Base-by-base conservation (phyloP, 92 coral and sea anemone species). In the Anthopleura xanthogrammica region DNA sequence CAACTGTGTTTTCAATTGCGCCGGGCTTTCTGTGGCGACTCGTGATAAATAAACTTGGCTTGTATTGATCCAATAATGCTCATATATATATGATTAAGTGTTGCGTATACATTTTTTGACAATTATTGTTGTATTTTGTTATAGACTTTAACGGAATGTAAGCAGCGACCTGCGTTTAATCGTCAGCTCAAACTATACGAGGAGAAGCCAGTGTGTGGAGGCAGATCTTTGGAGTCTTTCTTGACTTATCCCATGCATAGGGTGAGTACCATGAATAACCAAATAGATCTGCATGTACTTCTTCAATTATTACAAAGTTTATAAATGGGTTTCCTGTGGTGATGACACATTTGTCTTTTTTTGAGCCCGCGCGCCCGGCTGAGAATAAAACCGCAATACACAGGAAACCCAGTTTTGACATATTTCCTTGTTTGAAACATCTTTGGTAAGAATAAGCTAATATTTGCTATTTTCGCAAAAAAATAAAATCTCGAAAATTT, bases 211-310 rank as follows among this genome's bases (percentile, higher is more conserved):
- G 81, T 58, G 23, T 96, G 99, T 52, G 87, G 87, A 72, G 92
- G 94, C 40, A 50, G 99, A 86, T 94, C 97, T 24, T 83, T 96
- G 64, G 99, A 96, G 83, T 75, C 88, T 66, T 96, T 86, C 86
- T 93, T 96, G 19, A 96, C 99, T 9, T 87, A 83, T 16, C 99
- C 99, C 23, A 96, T 96, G 99, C 95, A 94, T 72, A 75, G 99
- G 92, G 99, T 96, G 75, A 57, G 98, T 89, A 22, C 41, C 12
- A 42, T 16, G 1, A 11, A 75, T 23, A 41, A 22, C 5, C 5
- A 75, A 7, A 42, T 4, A 40, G 3, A 41, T 42, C 16, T 75
- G 3, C 12, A 72, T 8, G 7, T 36, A 72, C 40, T 72, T 36
- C 70, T 19, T 19, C 29, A 6, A 3, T 62, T 22, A 5, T 19